A percentile compares a stretch with the other conserved stretches of the same genome.
Conservation (phyloP, 2,797 vertebrate species). For the Rhinella marina region DNA sequence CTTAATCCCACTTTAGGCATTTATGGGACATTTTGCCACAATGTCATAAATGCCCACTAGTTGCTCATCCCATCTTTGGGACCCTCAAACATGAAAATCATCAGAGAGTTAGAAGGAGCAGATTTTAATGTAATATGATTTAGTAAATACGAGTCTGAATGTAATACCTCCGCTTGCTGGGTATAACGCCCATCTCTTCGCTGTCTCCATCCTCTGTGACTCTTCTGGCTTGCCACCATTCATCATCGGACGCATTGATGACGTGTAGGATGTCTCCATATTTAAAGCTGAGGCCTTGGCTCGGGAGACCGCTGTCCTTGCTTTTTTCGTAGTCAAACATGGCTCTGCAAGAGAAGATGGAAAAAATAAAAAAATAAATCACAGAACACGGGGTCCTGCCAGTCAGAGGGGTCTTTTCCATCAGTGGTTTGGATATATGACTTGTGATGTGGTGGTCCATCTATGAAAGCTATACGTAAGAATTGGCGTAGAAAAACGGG, state of each 20-base stretch:
- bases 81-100: no score
- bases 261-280: slow-evolving; percentile 96
- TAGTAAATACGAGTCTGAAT: background rate
- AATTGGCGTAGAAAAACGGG: no score
- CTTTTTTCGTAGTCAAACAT: slow-evolving; percentile 96
- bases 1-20: no score
- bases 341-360: slow-evolving; percentile 76
- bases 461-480: no score
- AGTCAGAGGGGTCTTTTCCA: no score
- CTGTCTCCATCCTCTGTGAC: slow-evolving; percentile 92
- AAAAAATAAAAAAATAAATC: background rate
- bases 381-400: background rate
- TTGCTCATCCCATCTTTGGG: no score
- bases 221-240: slow-evolving; percentile 96
- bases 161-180: slow-evolving; percentile 92
- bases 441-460: no score
- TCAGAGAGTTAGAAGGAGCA: no score
- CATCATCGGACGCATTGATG: slow-evolving; percentile 95
- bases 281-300: slow-evolving; percentile 95
- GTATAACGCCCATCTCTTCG: slow-evolving; percentile 97
- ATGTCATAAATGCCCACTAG: no score
- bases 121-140: background rate
- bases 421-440: no score
- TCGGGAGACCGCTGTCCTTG: slow-evolving; percentile 96
- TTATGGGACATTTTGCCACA: no score